These are phyloP conservation scores for Drosophila yooni DNA, from an alignment of 2,888 invertebrate genomes.

Conservation along the genomic window DNA sequence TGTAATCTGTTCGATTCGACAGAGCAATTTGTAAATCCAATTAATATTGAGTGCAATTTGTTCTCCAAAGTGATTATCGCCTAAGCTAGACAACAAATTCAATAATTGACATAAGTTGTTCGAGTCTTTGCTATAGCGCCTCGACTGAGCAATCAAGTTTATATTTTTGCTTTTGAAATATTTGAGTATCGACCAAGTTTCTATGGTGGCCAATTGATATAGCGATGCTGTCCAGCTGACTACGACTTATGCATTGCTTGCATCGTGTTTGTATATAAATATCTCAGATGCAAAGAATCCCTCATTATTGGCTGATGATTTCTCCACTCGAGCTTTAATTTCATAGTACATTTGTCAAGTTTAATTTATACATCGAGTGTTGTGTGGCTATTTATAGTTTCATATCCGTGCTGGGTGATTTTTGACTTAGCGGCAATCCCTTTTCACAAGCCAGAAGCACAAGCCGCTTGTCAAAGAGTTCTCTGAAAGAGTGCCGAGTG, in stretches of 20 bases:
- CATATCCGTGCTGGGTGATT: slow-evolving; percentile 4
- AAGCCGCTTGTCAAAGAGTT: slow-evolving; percentile 1
- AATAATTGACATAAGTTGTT: neutral
- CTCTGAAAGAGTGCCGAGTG: slow-evolving; percentile 1
- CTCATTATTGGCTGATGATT: neutral
- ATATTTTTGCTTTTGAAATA: neutral
- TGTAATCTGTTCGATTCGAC: neutral
- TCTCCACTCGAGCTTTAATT: neutral
- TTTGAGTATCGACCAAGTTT: neutral
- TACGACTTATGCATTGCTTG: neutral
- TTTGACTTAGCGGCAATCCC: slow-evolving; percentile 12
- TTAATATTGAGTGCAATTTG: neutral
- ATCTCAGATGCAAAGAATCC: neutral
- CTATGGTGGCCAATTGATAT: neutral
- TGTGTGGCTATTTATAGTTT: slow-evolving; percentile 20
- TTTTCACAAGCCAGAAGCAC: slow-evolving; percentile 8
- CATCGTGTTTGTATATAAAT: neutral
- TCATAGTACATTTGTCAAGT: slow-evolving; percentile 2
- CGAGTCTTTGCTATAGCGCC: neutral
- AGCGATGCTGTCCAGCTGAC: neutral
- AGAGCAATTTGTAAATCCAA: neutral
- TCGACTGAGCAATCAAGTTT: neutral
- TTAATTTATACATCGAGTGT: neutral
- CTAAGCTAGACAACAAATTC: neutral
- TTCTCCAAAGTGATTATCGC: neutral